Evolutionary conservation across 1,140 invertebrate genomes (phyloP).

Genomic region (Apis florea): DNA sequence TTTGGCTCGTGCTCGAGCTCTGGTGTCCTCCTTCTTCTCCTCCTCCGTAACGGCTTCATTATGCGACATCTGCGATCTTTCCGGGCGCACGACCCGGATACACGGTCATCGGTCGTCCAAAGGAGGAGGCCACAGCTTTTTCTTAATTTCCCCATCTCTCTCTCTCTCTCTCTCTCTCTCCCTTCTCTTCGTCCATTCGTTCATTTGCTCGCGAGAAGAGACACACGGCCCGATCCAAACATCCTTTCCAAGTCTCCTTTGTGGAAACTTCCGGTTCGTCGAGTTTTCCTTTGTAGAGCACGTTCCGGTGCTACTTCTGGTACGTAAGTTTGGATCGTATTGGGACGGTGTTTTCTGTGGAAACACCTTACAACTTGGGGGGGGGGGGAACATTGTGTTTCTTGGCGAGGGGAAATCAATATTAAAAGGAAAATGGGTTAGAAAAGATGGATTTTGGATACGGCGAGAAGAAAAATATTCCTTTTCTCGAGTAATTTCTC

Average conservation of each 20-base stretch:
- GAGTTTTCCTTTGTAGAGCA: background rate
- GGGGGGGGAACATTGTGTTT: background rate
- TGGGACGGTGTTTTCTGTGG: background rate
- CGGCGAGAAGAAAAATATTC: no score
- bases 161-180: background rate
- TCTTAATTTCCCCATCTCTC: conserved; percentile 44
- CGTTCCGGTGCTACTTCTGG: background rate
- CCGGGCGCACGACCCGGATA: conserved; percentile 43
- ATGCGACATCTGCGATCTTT: conserved; percentile 65
- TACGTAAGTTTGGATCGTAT: background rate
- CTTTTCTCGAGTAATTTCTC: no score
- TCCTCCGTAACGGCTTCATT: conserved; percentile 67
- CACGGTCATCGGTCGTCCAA: conserved; percentile 4
- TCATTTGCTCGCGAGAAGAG: background rate
- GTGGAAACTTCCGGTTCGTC: background rate
- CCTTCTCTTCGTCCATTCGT: background rate
- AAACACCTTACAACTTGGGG: background rate
- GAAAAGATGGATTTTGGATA: background rate
- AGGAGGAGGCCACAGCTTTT: conserved; percentile 18
- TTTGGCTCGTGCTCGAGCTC: background rate
- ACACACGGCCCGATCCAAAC: no score
- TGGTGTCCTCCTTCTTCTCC: conserved; percentile 49
- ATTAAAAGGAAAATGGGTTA: background rate
- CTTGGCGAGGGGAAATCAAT: background rate
- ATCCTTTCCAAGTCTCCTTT: conserved; percentile 1